Conservation (phyloP, 1,140 invertebrate genomes). For the Sycophaga agraensis region DNA sequence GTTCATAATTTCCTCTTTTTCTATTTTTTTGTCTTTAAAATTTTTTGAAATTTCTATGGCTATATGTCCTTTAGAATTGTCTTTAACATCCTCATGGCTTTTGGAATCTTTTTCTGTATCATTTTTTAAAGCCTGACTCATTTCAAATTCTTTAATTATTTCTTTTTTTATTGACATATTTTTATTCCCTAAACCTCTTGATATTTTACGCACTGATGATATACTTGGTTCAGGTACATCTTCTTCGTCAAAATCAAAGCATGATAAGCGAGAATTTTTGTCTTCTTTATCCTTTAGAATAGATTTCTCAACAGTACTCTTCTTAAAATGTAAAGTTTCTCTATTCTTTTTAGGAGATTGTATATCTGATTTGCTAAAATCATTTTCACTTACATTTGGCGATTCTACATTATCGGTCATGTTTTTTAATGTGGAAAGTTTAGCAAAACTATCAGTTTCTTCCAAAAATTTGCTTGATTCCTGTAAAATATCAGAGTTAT, state of each 20-base stretch:
- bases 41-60: neutral
- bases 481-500: slow-evolving; percentile 37
- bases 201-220: slow-evolving; percentile 57
- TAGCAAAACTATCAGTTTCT: slow-evolving; percentile 42
- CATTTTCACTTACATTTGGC: neutral
- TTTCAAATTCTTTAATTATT: slow-evolving; percentile 55
- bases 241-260: slow-evolving; percentile 64
- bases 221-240: slow-evolving; percentile 52
- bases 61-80: no score
- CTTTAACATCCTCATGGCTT: no score
- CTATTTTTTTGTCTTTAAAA: slow-evolving; percentile 5
- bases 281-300: slow-evolving; percentile 37
- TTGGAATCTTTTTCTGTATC: neutral
- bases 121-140: slow-evolving; percentile 50
- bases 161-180: slow-evolving; percentile 52
- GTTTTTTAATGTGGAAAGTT: slow-evolving; percentile 4
- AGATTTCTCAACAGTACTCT: slow-evolving; percentile 10
- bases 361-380: neutral
- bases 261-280: slow-evolving; percentile 55
- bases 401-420: neutral
- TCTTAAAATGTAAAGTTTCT: slow-evolving; percentile 11
- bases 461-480: slow-evolving; percentile 47
- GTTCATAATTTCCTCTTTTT: slow-evolving; percentile 5
- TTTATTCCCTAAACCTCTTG: slow-evolving; percentile 41
- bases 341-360: neutral